Percentiles rank a stretch among this genome's conserved stretches.
These are phyloP conservation scores for Acropternis orthonyx DNA, from an alignment of 2,797 vertebrate genomes.

Conservation along the genomic window DNA sequence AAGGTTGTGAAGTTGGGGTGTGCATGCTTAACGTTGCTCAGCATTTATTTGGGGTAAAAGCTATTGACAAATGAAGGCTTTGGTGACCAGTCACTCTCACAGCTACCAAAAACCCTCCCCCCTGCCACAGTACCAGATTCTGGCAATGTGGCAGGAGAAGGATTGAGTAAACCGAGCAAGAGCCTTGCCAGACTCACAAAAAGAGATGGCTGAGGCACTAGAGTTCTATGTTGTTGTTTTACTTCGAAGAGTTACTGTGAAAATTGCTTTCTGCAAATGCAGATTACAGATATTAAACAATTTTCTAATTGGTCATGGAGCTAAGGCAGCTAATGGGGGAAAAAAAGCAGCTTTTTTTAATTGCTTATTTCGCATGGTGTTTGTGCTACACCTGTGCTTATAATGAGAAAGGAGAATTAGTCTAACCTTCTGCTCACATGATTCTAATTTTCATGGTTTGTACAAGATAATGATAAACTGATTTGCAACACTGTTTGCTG, in stretches of 20 bases:
- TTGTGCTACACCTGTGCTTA: constrained; percentile 90
- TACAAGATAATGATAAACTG: constrained; percentile 80
- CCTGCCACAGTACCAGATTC: background rate
- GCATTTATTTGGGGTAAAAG: background rate
- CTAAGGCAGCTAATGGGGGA: constrained; percentile 85
- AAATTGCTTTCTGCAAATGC: constrained; percentile 89
- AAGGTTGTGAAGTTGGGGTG: background rate
- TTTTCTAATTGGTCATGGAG: constrained; percentile 92
- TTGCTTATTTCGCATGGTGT: constrained; percentile 90
- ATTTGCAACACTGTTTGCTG: constrained; percentile 71
- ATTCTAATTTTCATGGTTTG: constrained; percentile 84
- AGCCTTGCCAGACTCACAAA: background rate
- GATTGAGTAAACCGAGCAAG: background rate
- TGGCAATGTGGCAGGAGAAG: background rate
- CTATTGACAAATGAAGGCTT: background rate
- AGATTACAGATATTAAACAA: constrained; percentile 92
- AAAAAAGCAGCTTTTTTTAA: constrained; percentile 91
- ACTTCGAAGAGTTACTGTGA: constrained; percentile 73
- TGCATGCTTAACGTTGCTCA: background rate
- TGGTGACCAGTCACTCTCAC: background rate
- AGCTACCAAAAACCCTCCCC: background rate
- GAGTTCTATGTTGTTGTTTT: constrained; percentile 41
- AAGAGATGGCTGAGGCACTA: background rate
- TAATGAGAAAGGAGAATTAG: constrained; percentile 92
- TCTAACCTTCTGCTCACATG: constrained; percentile 87